Evolutionary conservation across 2,113 vertebrate species (phyloP).

Genomic region (Setophaga petechia): DNA sequence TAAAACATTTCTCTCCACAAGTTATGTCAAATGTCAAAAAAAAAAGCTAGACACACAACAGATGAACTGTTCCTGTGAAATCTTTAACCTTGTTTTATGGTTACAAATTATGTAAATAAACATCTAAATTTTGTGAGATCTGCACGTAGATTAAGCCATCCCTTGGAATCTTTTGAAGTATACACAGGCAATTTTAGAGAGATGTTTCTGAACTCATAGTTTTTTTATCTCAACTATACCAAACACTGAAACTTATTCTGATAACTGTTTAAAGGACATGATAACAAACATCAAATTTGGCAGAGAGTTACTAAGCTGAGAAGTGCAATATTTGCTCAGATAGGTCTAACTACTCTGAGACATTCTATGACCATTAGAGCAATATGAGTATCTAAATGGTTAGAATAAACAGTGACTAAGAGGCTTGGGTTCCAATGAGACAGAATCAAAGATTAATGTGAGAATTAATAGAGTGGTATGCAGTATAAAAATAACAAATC

Average conservation of each 20-base stretch:
- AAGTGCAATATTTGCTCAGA: background rate
- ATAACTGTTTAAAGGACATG: background rate
- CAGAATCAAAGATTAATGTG: slow-evolving; percentile 43
- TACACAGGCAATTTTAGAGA: background rate
- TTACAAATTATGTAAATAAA: background rate
- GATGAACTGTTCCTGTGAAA: background rate
- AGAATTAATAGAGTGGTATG: slow-evolving; percentile 53
- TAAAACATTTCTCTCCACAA: background rate
- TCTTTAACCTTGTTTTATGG: background rate
- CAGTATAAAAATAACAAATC: slow-evolving; percentile 30
- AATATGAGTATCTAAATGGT: background rate
- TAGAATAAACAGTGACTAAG: background rate
- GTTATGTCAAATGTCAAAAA: background rate
- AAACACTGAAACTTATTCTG: background rate
- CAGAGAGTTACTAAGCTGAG: background rate
- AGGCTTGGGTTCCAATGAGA: background rate
- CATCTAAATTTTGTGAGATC: background rate
- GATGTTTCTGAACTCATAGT: background rate
- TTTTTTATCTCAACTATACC: background rate
- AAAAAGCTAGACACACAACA: background rate
- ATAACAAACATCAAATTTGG: background rate
- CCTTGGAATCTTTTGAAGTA: background rate
- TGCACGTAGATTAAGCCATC: background rate
- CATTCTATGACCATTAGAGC: background rate
- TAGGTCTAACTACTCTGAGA: background rate